Percentiles rank a stretch among this genome's conserved stretches.
phyloP scores from a whole-genome alignment of 1,140 invertebrate genomes.

The Triops cancriformis region DNA sequence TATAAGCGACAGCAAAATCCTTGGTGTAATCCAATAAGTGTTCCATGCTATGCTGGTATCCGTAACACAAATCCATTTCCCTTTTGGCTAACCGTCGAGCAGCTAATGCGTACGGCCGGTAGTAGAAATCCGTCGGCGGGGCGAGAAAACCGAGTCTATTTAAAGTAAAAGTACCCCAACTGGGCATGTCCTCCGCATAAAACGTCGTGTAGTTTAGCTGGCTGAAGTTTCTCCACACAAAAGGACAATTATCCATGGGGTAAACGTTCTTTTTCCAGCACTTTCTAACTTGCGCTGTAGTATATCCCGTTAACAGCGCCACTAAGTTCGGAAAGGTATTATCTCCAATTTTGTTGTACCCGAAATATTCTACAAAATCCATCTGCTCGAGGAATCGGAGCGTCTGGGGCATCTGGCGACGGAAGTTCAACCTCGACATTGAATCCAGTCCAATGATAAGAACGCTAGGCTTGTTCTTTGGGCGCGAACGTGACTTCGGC shows the following conservation, averaged over 20 bases:
- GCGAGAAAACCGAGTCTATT: background rate
- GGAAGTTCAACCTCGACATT: slow-evolving; percentile 49
- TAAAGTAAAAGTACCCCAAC: background rate
- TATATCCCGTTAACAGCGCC: slow-evolving; percentile 25
- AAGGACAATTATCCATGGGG: background rate
- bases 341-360: background rate
- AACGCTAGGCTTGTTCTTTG: slow-evolving; percentile 33
- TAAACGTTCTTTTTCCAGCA: slow-evolving; percentile 9
- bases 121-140: background rate
- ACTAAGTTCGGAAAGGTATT: background rate
- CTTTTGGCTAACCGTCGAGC: background rate
- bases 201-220: background rate
- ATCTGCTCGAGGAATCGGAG: slow-evolving; percentile 38
- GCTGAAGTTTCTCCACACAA: slow-evolving; percentile 7
- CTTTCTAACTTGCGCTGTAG: slow-evolving; percentile 43
- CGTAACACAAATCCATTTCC: background rate
- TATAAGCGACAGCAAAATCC: background rate
- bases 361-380: background rate
- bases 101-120: background rate
- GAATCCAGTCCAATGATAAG: slow-evolving; percentile 49
- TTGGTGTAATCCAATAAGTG: background rate
- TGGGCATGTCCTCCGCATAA: background rate
- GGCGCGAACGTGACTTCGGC: slow-evolving; percentile 51
- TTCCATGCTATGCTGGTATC: background rate
- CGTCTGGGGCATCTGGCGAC: slow-evolving; percentile 47